Evolutionary conservation across 2,888 invertebrate genomes (phyloP).

Genomic region (Mesorhabditis spiculigera): DNA sequence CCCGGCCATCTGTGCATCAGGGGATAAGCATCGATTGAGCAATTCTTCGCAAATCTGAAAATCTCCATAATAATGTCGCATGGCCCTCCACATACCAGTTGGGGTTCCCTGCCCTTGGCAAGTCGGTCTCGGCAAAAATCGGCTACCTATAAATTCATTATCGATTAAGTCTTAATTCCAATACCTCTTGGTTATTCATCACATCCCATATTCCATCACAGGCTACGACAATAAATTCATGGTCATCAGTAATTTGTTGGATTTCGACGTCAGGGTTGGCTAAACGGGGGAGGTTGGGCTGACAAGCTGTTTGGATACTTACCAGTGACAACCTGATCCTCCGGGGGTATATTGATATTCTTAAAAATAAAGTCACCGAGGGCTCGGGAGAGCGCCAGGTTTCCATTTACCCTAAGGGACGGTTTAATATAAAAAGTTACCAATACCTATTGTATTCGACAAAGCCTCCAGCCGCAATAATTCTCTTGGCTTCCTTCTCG

Average conservation of each 20-base stretch:
- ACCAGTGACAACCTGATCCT: constrained; percentile 97
- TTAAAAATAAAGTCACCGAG: constrained; percentile 96
- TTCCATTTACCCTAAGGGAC: constrained; percentile 76
- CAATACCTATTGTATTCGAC: constrained; percentile 76
- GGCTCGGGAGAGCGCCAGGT: constrained; percentile 85
- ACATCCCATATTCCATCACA: constrained; percentile 99
- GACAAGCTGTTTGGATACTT: constrained; percentile 8
- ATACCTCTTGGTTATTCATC: constrained; percentile 76
- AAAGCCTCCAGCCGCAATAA: constrained; percentile 89
- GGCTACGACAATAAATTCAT: constrained; percentile 92
- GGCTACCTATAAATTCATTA: constrained; percentile 67
- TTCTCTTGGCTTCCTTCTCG: constrained; percentile 69
- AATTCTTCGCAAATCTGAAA: constrained; percentile 83
- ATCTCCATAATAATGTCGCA: not conserved
- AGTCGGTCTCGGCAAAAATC: constrained; percentile 82
- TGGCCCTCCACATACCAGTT: constrained; percentile 65
- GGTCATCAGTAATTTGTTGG: constrained; percentile 77
- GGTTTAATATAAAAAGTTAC: not conserved
- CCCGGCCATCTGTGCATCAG: constrained; percentile 92
- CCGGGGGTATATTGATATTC: constrained; percentile 78
- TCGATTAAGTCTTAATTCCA: not conserved
- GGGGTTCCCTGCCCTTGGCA: constrained; percentile 79
- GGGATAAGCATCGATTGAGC: constrained; percentile 89
- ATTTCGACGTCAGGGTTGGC: constrained; percentile 88
- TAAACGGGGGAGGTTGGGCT: constrained; percentile 58